Base-by-base conservation (phyloP, 1,140 invertebrate species). In the Patella vulgata region DNA sequence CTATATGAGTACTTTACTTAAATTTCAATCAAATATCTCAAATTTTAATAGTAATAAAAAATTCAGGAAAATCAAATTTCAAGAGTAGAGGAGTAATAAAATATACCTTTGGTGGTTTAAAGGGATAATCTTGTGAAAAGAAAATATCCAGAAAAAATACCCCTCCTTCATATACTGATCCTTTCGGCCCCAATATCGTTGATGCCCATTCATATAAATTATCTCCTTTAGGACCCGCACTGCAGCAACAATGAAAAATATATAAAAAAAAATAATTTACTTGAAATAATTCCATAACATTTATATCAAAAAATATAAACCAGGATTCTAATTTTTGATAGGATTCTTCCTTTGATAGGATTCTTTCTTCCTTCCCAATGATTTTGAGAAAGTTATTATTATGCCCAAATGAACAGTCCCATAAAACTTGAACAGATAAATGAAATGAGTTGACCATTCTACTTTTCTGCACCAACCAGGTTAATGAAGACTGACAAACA, bases 121-220 rank as follows among this genome's bases (percentile, higher is more conserved):
- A 99, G 76, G 97, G 97, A 88, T 99, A 99, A 87, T 99, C 97
- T 91, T 95, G 97, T 80, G 97, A 95, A 86, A 99, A 99, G 87
- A 97, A 95, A 89, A 99, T 99, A 86, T 95, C 97, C 89, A 99
- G 89, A 88, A 99, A 99, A 88, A 99, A 99, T 82, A 99, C 95
- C 79, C 97, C 97, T 83, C 96, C 96, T 90, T 98, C 95, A 86
- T 97, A 98, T 0, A 75, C 73, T 40, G 75, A 74, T 5, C 71
- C 78, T 27, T 84, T 82, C 52, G 96, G 96, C 11, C 96, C 96
- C 52, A 98, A 85, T 73, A 99, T 98, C 27, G 95, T 98, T 0
- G 95, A 97, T 0, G 96, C 94, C 96, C 96, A 99, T 86, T 98
- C 95, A 83, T 97, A 98, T 44, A 98, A 87, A 85, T 98, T 97